Evolutionary conservation across 37 sponge, comb jelly and placozoan genomes (phyloP), one percentile per base, ranked within the genome.

Genomic region (Aplysina aerophoba): DNA sequence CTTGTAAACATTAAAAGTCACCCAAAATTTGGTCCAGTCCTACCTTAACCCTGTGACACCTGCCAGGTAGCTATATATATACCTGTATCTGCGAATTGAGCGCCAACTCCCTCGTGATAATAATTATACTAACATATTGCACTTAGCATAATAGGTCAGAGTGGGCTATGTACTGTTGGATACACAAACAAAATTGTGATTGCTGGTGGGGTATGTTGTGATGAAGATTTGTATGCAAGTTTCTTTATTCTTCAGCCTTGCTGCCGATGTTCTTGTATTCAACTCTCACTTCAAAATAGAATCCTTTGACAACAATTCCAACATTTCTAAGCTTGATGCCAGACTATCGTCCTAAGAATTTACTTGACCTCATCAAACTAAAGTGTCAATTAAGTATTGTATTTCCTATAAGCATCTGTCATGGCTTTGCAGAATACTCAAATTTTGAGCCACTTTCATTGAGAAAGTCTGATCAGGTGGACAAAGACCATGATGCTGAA

Each of bases 211-310:
- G n/a, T n/a, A n/a, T n/a, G 50, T 44, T 3, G 8, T 44, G 50
- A 44, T 44, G 50, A 11, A 11, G 50, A 44, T 44, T 44, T 44
- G 50, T 24, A n/a, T n/a, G n/a, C n/a, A n/a, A n/a, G n/a, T n/a
- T n/a, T n/a, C 21, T 80, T n/a, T 62, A 16, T 27, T 1, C 4
- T 62, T 4, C 68, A 94, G 95, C 44, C 80, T 97, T 14, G 91
- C 88, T 13, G 95, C 97, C 20, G 97, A 97, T 54, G 6, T 28
- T 2, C 62, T 97, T 16, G 24, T 97, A 33, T 97, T 97, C 84
- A 97, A 97, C 85, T 97, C 97, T 38, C 81, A 88, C 35, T 94
- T 91, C 83, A 97, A 97, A 88, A 89, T 86, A 93, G 59, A 86
- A n/a, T 94, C 97, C 3, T 97, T 86, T 97, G 35, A 24, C 39